A percentile compares a stretch with the other conserved stretches of the same genome.
phyloP scores from a whole-genome alignment of 2,888 invertebrate species.

The Amiota mariae region DNA sequence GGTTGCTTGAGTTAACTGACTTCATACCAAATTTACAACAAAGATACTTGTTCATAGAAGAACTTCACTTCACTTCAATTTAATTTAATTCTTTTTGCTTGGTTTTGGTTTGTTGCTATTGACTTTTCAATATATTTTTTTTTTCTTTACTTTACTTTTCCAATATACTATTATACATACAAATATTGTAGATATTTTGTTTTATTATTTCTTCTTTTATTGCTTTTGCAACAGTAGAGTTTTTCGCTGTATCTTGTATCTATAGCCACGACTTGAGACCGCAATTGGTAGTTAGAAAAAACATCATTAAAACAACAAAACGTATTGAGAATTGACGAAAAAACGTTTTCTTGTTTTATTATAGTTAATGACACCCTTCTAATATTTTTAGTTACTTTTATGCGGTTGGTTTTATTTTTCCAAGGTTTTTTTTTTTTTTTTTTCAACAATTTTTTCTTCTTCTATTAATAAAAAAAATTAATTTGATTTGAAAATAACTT shows the following conservation, averaged over 20 bases:
- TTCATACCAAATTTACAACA: background rate
- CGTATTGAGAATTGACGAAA: no score
- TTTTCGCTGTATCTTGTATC: slow-evolving; percentile 36
- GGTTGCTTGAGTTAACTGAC: slow-evolving; percentile 26
- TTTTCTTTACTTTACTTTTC: slow-evolving; percentile 41
- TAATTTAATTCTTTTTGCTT: no score
- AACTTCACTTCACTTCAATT: no score
- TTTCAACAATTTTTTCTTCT: slow-evolving; percentile 11
- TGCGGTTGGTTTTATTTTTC: no score
- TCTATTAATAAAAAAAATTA: no score
- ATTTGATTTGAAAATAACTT: no score
- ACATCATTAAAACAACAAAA: background rate
- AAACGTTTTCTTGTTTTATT: no score
- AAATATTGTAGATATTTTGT: slow-evolving; percentile 33
- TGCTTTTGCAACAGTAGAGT: slow-evolving; percentile 17
- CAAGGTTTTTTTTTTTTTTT: slow-evolving; percentile 13
- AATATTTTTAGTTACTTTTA: slow-evolving; percentile 1
- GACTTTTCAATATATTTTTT: slow-evolving; percentile 27
- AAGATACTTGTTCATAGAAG: no score
- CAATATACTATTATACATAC: background rate
- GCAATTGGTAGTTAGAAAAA: slow-evolving; percentile 12
- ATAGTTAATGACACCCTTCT: slow-evolving; percentile 26
- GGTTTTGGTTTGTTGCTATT: background rate
- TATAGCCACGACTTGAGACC: slow-evolving; percentile 30
- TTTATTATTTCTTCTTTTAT: slow-evolving; percentile 35